These are phyloP conservation scores for Galaxias olidus DNA, from an alignment of 2,797 vertebrate species.

Conservation along the genomic window DNA sequence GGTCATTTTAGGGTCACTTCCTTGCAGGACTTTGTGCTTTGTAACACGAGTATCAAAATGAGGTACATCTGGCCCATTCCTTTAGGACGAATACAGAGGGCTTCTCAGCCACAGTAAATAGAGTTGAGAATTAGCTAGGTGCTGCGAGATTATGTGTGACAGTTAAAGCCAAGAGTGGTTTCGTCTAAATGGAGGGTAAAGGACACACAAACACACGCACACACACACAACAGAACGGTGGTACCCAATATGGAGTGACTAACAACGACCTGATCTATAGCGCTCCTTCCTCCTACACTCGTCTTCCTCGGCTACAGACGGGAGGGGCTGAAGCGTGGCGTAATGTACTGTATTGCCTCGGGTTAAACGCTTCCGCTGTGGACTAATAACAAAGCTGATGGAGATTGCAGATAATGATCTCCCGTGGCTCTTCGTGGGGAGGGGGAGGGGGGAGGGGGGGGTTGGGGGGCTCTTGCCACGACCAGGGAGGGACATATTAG, in stretches of 20 bases:
- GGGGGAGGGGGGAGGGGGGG: too few species aligned
- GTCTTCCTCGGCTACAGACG: too few species aligned
- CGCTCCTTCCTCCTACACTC: slow-evolving; percentile 21
- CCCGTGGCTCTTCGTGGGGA: slow-evolving; percentile 11
- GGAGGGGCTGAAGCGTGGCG: slow-evolving; percentile 9
- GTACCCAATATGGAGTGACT: slow-evolving; percentile 16
- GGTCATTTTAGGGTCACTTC: slow-evolving; percentile 36
- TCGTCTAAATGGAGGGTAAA: slow-evolving; percentile 26
- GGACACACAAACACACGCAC: too few species aligned
- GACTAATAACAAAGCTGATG: slow-evolving; percentile 40
- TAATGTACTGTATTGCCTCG: slow-evolving; percentile 8
- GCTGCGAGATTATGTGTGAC: slow-evolving; percentile 18
- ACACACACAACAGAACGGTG: slow-evolving; percentile 13
- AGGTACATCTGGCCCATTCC: slow-evolving; percentile 51
- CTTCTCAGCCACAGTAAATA: slow-evolving; percentile 13
- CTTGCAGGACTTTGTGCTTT: slow-evolving; percentile 60
- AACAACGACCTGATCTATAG: slow-evolving; percentile 24
- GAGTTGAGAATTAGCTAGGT: slow-evolving; percentile 23
- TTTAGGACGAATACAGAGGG: slow-evolving; percentile 40
- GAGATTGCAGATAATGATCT: slow-evolving; percentile 35
- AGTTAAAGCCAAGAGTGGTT: slow-evolving; percentile 4
- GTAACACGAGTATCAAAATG: slow-evolving; percentile 54
- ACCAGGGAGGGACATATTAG: slow-evolving; percentile 26
- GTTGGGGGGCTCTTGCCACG: too few species aligned
- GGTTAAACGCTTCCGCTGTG: slow-evolving; percentile 21